Conservation (phyloP, 2,797 vertebrate genomes). For the Chlorospingus flavigularis region DNA sequence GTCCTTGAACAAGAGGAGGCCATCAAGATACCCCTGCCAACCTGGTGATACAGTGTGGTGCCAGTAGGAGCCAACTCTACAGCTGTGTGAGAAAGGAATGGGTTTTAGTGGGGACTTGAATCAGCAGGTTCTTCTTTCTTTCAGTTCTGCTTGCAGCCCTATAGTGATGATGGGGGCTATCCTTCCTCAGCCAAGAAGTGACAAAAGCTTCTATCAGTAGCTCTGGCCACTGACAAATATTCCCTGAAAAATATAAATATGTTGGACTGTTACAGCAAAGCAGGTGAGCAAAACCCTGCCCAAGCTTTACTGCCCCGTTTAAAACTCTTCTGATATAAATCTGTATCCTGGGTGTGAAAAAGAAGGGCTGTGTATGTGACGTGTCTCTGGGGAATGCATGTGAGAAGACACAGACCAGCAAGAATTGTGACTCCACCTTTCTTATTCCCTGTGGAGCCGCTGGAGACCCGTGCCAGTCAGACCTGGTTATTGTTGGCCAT, state of each 20-base stretch:
- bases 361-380: neutral
- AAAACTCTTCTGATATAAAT: neutral
- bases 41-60: neutral
- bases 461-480: neutral
- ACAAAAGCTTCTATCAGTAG: neutral
- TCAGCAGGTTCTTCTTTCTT: neutral
- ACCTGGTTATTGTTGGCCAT: neutral
- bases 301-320: neutral
- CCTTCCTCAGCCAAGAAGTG: neutral
- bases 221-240: neutral
- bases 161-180: neutral
- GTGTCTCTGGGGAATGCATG: neutral
- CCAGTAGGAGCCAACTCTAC: neutral
- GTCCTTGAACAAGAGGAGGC: neutral
- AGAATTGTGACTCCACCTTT: neutral
- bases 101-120: neutral
- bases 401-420: neutral
- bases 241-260: neutral
- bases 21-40: fast-evolving
- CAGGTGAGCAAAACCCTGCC: neutral
- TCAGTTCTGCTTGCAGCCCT: neutral
- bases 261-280: neutral
- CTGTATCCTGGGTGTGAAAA: neutral
- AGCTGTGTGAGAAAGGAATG: neutral
- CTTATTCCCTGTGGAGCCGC: neutral